Base-by-base conservation (phyloP, 2,888 invertebrate genomes). In the Drosophila nigritarsus region DNA sequence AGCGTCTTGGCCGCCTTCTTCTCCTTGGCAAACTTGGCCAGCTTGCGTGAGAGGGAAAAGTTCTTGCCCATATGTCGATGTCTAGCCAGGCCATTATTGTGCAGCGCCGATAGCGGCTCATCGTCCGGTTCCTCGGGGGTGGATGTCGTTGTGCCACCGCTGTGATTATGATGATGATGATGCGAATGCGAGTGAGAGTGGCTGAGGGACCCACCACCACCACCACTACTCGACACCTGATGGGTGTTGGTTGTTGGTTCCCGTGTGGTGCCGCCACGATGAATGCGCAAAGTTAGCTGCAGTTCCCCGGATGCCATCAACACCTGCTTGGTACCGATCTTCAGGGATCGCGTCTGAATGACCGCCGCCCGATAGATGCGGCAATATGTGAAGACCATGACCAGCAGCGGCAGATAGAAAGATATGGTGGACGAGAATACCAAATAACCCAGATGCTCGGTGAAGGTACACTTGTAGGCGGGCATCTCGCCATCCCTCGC, bases 351-450 rank as follows among this genome's bases (percentile, higher is more conserved):
- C 63, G 98, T 98, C 93, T 99, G 99, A 85, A 97, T 96, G 3
- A 97, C 96, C 6, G 99, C 99, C 4, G 99, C 99, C 51, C 97
- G 95, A 94, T 99, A 99, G 86, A 99, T 99, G 82, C 97, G 96
- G 93, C 97, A 98, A 93, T 99, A 99, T 6, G 99, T 99, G 93
- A 99, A 99, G 80, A 99, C 97, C 98, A 99, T 99, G 65, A 99
- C 97, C 92, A 98, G 96, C 34, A 99, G 94, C 34, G 99, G 99
- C 83, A 98, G 95, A 93, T 99, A 99, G 94, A 99, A 99, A 27
- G 99, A 99, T 91, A 99, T 98, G 77, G 98, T 97, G 54, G 99
- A 99, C 18, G 99, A 99, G 94, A 99, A 99, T 92, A 99, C 97
- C 80, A 99, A 95, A 93, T 99, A 99, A 72, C 98, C 98, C 86